phyloP scores from a whole-genome alignment of 2,888 invertebrate species.

The Spatulosminthurus flaviceps region DNA sequence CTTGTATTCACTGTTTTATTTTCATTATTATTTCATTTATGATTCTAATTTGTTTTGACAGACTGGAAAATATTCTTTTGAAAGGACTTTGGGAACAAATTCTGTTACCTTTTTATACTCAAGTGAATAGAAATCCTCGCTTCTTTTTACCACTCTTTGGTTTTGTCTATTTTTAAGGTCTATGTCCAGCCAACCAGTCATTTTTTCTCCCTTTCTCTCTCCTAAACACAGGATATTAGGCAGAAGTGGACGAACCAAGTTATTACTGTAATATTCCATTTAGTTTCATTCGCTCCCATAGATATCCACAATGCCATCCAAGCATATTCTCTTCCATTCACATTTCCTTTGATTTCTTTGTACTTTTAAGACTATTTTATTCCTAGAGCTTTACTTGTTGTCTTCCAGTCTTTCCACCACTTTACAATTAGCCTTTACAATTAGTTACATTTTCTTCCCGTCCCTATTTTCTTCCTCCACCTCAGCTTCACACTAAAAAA shows the following conservation, averaged over 20 bases:
- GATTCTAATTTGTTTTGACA: conserved; percentile 51
- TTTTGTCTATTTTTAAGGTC: conserved; percentile 13
- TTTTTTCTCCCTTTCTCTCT: background rate
- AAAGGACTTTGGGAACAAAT: conserved; percentile 31
- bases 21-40: conserved; percentile 45
- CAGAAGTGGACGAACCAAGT: background rate
- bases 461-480: too few species aligned
- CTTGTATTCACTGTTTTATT: conserved; percentile 25
- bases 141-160: background rate
- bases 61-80: conserved; percentile 51
- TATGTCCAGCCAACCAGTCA: background rate
- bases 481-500: too few species aligned
- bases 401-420: too few species aligned
- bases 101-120: conserved; percentile 42
- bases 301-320: background rate
- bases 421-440: too few species aligned
- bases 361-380: too few species aligned
- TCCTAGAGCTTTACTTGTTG: too few species aligned
- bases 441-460: too few species aligned
- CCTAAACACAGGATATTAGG: background rate
- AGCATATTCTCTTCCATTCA: background rate
- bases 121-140: background rate
- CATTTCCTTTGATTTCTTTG: background rate
- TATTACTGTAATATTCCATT: conserved; percentile 18
- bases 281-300: background rate